These are phyloP conservation scores for Sorex maritimensis DNA, from an alignment of 2,797 vertebrate species.

Conservation along the genomic window DNA sequence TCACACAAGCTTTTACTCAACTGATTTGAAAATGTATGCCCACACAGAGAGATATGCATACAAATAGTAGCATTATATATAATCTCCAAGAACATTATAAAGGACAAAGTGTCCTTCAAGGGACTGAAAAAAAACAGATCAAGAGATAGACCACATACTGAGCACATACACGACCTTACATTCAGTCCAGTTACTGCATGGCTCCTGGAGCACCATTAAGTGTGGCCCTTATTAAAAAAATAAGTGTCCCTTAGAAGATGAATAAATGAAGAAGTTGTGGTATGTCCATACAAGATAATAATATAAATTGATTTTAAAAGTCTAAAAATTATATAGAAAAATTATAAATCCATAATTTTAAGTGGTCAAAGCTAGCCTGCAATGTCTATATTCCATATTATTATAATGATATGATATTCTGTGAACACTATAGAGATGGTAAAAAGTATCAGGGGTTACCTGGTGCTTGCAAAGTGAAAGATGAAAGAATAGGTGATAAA, in stretches of 20 bases:
- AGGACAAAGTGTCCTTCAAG: no score
- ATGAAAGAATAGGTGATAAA: not conserved
- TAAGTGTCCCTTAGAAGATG: not conserved
- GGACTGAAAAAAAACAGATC: no score
- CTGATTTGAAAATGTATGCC: not conserved
- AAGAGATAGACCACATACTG: no score
- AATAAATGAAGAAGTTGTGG: not conserved
- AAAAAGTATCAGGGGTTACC: not conserved
- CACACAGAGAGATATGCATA: not conserved
- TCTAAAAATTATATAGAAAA: not conserved
- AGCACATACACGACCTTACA: no score
- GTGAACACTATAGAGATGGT: not conserved
- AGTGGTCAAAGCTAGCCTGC: not conserved
- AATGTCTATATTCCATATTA: not conserved
- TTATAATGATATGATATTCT: slow-evolving; percentile 18
- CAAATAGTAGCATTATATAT: not conserved
- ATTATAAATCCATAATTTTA: slow-evolving; percentile 4
- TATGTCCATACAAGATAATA: not conserved
- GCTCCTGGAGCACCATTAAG: not conserved
- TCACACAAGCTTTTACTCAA: not conserved
- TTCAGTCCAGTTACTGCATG: no score
- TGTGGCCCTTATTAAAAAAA: not conserved
- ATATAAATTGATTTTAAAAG: not conserved
- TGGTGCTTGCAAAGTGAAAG: not conserved
- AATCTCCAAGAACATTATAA: not conserved